Percentiles rank a stretch among this genome's conserved stretches.
These are phyloP conservation scores for Drosophila ambigua DNA, from an alignment of 1,140 invertebrate genomes.

Conservation along the genomic window DNA sequence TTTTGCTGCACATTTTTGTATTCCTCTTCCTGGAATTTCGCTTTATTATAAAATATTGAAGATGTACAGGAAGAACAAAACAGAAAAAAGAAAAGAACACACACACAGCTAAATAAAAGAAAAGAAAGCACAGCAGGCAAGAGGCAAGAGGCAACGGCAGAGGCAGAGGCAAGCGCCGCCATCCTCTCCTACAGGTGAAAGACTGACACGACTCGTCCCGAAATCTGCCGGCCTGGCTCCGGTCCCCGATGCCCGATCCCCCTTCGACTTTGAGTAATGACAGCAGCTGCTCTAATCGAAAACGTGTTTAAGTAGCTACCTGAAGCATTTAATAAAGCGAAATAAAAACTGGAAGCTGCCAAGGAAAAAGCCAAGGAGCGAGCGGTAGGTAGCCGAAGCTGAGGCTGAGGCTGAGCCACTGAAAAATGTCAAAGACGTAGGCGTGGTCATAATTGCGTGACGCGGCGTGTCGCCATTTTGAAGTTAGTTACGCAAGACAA, in stretches of 20 bases:
- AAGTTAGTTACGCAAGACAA: conserved; percentile 55
- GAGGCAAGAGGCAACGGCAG: not conserved
- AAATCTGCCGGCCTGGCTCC: not conserved
- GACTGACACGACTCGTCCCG: conserved; percentile 17
- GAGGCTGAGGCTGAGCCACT: not conserved
- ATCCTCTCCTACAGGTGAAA: conserved; percentile 18
- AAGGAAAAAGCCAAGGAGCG: conserved; percentile 1
- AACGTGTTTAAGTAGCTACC: conserved; percentile 81
- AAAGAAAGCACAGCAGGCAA: conserved; percentile 22
- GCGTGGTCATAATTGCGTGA: conserved; percentile 53
- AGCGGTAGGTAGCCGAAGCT: no score
- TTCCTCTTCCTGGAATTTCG: conserved; percentile 42
- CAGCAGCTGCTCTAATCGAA: conserved; percentile 74
- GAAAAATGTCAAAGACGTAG: conserved; percentile 37
- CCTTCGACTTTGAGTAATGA: conserved; percentile 60
- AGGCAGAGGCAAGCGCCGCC: no score
- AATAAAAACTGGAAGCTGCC: conserved; percentile 40
- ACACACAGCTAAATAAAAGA: conserved; percentile 8
- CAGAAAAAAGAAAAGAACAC: not conserved
- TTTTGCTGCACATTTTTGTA: conserved; percentile 52
- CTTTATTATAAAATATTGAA: conserved; percentile 63
- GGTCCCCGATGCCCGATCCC: not conserved
- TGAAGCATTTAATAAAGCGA: conserved; percentile 73
- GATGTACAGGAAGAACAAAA: conserved; percentile 42
- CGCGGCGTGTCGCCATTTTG: conserved; percentile 43